phyloP scores from a whole-genome alignment of 2,113 vertebrate species.

The Sylvia atricapilla region DNA sequence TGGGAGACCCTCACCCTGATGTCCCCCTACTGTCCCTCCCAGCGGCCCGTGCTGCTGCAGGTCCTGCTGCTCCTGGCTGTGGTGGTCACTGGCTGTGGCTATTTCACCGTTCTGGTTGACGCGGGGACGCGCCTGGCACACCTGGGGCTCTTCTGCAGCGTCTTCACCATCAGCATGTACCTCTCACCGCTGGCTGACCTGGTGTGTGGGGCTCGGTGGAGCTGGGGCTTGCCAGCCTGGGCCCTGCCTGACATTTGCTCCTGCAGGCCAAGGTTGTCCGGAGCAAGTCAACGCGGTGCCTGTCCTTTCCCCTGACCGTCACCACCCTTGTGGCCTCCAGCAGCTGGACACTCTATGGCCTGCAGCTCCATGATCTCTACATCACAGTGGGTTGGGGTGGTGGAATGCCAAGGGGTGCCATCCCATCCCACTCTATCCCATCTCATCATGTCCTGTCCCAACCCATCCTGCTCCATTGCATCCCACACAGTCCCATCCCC shows the following conservation, averaged over 20 bases:
- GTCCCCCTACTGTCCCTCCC: neutral
- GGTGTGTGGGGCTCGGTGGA: conserved; percentile 66
- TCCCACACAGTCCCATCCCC: neutral
- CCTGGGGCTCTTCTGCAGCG: conserved; percentile 88
- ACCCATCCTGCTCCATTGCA: neutral
- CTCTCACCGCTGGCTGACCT: conserved; percentile 86
- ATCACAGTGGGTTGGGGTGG: conserved; percentile 77
- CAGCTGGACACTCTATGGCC: conserved; percentile 90
- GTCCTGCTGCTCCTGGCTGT: conserved; percentile 63
- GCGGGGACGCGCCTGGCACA: conserved; percentile 60
- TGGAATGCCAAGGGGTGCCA: neutral
- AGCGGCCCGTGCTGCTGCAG: conserved; percentile 72
- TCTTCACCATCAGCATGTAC: conserved; percentile 93
- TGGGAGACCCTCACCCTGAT: accelerated
- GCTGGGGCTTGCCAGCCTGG: neutral
- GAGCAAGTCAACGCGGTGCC: conserved; percentile 78
- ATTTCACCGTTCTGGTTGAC: conserved; percentile 78
- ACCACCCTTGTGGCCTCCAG: conserved; percentile 87
- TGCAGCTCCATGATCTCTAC: conserved; percentile 80
- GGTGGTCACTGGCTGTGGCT: conserved; percentile 74
- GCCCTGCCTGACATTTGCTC: neutral
- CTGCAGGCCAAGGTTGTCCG: conserved; percentile 80
- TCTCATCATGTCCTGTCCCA: neutral
- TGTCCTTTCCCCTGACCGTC: conserved; percentile 88
- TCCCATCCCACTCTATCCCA: neutral